Evolutionary conservation across 2,113 vertebrate species (phyloP), one percentile per base, ranked within the genome.

Genomic region (Melanerpes aurifrons): DNA sequence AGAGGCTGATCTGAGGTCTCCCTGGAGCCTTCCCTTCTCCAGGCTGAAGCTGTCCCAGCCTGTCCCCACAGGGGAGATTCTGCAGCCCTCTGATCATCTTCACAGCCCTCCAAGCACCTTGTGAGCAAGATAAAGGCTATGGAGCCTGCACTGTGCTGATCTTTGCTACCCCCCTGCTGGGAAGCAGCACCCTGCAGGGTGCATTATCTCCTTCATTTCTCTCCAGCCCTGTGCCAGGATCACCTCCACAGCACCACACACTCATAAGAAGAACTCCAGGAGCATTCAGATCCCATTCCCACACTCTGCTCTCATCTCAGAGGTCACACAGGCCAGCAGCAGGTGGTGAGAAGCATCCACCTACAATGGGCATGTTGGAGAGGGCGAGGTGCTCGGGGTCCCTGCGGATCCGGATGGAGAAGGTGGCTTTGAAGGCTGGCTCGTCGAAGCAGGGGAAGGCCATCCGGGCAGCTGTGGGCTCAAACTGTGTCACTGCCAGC

Each of bases 371-470:
- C 99, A 99, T 99, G 75, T 99, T 99, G 93, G 99, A 99, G 73
- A 99, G 94, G 12, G 98, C 92, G 0, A 98, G 92, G 93, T 99
- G 98, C 57, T 86, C 96, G 0, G 97, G 95, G 22, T 99, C 98
- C 86, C 98, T 97, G 75, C 97, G 94, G 31, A 99, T 98, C 74
- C 59, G 97, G 71, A 99, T 87, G 9, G 98, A 98, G 93, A 99
- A 99, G 72, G 93, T 98, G 54, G 99, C 98, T 98, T 99, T 99
- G 92, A 98, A 98, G 43, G 98, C 98, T 1, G 99, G 99, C 70
- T 99, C 98, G 31, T 99, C 98, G 15, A 99, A 99, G 93, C 99
- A 99, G 3, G 98, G 99, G 92, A 99, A 99, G 28, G 98, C 98
- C 94, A 96, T 98, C 15, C 98, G 97, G 7, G 99, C 99, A n/a